A percentile compares a stretch with the other conserved stretches of the same genome.
Evolutionary conservation across 2,113 vertebrate species (phyloP).

Genomic region (Pachycephala philippinensis): DNA sequence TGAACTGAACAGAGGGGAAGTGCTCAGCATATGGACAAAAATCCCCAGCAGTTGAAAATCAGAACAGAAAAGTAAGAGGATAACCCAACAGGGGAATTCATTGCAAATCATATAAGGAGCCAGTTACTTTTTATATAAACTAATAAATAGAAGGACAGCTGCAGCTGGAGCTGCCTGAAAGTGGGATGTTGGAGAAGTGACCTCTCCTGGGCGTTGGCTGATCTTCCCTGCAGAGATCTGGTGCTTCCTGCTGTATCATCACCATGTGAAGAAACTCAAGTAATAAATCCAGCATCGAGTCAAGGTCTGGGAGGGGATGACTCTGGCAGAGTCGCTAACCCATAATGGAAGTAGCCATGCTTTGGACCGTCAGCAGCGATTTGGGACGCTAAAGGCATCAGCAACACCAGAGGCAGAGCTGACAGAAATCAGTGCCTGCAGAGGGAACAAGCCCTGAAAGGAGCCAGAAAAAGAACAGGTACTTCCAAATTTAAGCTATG

Average conservation of each 20-base stretch:
- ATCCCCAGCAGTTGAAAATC: not conserved
- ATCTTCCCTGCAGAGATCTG: not conserved
- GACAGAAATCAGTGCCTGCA: not conserved
- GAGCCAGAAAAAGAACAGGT: not conserved
- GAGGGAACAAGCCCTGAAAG: not conserved
- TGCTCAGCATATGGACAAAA: not conserved
- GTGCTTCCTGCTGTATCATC: not conserved
- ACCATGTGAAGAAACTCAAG: not conserved
- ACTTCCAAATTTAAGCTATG: not conserved
- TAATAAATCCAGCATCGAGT: rapidly evolving
- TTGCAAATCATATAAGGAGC: not conserved
- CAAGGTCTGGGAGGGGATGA: not conserved
- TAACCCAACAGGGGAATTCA: not conserved
- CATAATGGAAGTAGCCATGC: rapidly evolving
- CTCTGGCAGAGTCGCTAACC: not conserved
- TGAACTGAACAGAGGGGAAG: not conserved
- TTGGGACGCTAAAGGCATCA: not conserved
- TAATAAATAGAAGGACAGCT: not conserved
- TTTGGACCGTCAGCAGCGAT: not conserved
- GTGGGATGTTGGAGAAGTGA: not conserved
- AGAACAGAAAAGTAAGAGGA: not conserved
- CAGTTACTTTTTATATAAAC: not conserved
- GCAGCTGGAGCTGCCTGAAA: not conserved
- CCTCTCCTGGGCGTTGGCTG: rapidly evolving
- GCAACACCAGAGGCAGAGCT: not conserved